Conservation (phyloP, 2,797 vertebrate species). For the Hirundo rustica region DNA sequence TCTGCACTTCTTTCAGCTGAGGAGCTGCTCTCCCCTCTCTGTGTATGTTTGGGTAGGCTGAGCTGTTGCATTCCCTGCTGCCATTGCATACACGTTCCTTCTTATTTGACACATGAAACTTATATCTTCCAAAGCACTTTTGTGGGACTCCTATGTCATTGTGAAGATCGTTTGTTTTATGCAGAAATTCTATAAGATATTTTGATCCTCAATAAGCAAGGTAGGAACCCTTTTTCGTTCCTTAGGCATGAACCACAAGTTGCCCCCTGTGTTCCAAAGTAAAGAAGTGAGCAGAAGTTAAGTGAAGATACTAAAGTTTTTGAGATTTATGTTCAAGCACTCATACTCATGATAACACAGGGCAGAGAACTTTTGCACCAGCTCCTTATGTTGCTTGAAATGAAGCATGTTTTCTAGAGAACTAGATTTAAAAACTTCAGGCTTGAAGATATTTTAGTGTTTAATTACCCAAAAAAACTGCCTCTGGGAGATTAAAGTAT, state of each 20-base stretch:
- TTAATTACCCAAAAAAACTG: slow-evolving; percentile 19
- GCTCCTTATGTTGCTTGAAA: neutral
- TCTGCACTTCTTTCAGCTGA: neutral
- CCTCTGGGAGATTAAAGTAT: neutral
- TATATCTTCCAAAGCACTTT: neutral
- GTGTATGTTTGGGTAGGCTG: neutral
- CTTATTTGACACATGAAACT: neutral
- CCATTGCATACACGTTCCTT: neutral
- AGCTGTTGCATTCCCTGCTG: neutral
- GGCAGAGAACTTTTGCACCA: neutral
- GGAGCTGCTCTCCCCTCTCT: neutral
- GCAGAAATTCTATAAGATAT: neutral
- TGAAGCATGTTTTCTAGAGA: neutral
- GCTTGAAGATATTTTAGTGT: neutral
- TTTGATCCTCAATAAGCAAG: neutral
- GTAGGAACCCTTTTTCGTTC: neutral
- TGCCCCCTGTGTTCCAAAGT: neutral
- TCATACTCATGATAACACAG: neutral
- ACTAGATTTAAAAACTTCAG: neutral
- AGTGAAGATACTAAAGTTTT: neutral
- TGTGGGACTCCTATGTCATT: neutral
- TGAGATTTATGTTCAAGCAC: neutral
- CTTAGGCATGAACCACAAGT: neutral
- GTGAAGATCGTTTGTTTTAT: neutral
- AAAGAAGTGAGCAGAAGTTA: neutral